Conservation (phyloP, 2,797 vertebrate species). For the Euthynnus affinis region DNA sequence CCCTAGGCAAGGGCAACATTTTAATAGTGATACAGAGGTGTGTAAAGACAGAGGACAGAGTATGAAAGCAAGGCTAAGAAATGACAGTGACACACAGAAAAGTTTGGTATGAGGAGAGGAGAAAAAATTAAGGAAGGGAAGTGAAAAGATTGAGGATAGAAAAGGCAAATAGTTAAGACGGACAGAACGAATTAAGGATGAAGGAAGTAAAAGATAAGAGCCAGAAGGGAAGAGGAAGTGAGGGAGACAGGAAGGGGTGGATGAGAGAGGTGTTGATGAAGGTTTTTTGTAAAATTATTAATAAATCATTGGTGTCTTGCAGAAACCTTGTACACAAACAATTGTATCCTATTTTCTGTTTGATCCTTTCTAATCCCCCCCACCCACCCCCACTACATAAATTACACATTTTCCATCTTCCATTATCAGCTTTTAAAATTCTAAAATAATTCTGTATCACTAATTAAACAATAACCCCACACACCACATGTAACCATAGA, state of each 20-base stretch:
- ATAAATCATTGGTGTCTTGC: slow-evolving; percentile 30
- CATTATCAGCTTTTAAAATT: background rate
- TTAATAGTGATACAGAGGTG: slow-evolving; percentile 38
- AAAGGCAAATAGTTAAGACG: background rate
- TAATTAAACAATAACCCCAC: background rate
- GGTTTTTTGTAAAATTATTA: slow-evolving; percentile 48
- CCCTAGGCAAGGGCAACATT: slow-evolving; percentile 33
- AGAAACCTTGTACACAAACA: slow-evolving; percentile 27
- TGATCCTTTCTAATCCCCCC: slow-evolving; percentile 19
- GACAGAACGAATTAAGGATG: slow-evolving; percentile 36
- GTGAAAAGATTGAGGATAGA: background rate
- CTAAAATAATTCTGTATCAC: too few species aligned
- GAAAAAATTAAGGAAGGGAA: background rate
- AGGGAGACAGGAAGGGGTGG: slow-evolving; percentile 34
- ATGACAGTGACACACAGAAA: slow-evolving; percentile 15
- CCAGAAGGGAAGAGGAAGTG: slow-evolving; percentile 44
- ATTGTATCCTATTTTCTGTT: slow-evolving; percentile 25
- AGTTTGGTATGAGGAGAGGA: slow-evolving; percentile 18
- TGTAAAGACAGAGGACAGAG: slow-evolving; percentile 2
- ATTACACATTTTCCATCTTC: background rate
- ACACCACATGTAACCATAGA: background rate
- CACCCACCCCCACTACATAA: background rate
- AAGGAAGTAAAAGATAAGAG: slow-evolving; percentile 35
- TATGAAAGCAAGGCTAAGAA: slow-evolving; percentile 7
- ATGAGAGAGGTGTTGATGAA: slow-evolving; percentile 33